Percentiles rank a stretch among this genome's conserved stretches.
phyloP scores from a whole-genome alignment of 2,113 vertebrate genomes.

The Poeciliopsis occidentalis region DNA sequence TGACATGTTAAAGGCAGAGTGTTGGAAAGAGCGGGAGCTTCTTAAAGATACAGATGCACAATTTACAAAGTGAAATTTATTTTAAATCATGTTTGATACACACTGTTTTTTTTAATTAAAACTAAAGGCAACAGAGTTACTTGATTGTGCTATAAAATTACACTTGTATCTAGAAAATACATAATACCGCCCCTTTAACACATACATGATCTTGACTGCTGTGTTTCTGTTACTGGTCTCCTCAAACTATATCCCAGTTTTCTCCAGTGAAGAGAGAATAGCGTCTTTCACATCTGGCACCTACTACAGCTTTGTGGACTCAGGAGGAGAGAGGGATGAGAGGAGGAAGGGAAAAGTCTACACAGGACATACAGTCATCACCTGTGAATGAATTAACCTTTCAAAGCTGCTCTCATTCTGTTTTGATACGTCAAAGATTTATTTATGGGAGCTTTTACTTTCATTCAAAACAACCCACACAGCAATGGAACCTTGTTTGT shows the following conservation, averaged over 20 bases:
- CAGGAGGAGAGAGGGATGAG: constrained; percentile 28
- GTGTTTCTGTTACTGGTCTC: constrained; percentile 11
- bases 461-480: neutral
- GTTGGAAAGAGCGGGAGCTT: no score
- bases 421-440: neutral
- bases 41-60: no score
- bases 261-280: constrained; percentile 37
- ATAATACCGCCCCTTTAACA: neutral
- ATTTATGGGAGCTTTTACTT: neutral
- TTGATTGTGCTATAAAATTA: no score
- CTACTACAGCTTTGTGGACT: constrained; percentile 30
- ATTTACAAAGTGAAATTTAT: no score
- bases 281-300: constrained; percentile 46
- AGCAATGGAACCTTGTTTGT: constrained; percentile 7
- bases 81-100: no score
- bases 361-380: constrained; percentile 29
- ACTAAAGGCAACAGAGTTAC: no score
- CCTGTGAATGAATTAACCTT: constrained; percentile 3
- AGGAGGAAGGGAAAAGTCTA: constrained; percentile 1
- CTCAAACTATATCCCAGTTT: neutral
- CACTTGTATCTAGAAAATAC: no score
- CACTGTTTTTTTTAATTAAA: no score
- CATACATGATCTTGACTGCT: constrained; percentile 32
- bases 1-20: no score
- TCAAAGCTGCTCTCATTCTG: neutral